A percentile compares a stretch with the other conserved stretches of the same genome.
phyloP scores from a whole-genome alignment of 2,113 vertebrate genomes.

The Balaeniceps rex region DNA sequence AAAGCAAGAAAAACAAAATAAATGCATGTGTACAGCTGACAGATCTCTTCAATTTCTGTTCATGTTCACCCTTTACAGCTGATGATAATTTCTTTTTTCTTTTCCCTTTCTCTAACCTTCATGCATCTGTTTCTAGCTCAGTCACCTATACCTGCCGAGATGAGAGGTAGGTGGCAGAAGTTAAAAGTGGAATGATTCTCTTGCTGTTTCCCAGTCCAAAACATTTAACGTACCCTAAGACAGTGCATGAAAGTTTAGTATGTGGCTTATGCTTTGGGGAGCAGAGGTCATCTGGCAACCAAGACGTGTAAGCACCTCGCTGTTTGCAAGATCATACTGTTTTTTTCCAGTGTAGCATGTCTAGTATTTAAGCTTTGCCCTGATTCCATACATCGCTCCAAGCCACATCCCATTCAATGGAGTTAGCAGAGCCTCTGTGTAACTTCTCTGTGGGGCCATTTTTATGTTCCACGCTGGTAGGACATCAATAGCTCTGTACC shows the following conservation, averaged over 20 bases:
- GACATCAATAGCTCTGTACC: conserved; percentile 6
- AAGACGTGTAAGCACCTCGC: background rate
- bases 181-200: background rate
- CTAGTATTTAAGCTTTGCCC: background rate
- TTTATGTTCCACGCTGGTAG: conserved; percentile 1
- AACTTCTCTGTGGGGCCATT: conserved; percentile 16
- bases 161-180: background rate
- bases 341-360: background rate
- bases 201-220: background rate
- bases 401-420: conserved; percentile 24
- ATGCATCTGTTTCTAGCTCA: background rate
- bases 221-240: background rate
- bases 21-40: background rate
- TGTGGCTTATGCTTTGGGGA: background rate
- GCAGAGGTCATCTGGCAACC: background rate
- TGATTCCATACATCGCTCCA: background rate
- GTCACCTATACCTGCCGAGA: background rate
- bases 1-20: background rate
- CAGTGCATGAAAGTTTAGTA: background rate
- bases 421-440: conserved; percentile 9
- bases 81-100: background rate
- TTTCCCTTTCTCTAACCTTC: background rate
- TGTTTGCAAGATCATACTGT: background rate
- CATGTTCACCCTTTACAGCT: background rate
- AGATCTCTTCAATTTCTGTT: background rate